phyloP scores from a whole-genome alignment of 1,140 invertebrate genomes.

The Psix sp. region DNA sequence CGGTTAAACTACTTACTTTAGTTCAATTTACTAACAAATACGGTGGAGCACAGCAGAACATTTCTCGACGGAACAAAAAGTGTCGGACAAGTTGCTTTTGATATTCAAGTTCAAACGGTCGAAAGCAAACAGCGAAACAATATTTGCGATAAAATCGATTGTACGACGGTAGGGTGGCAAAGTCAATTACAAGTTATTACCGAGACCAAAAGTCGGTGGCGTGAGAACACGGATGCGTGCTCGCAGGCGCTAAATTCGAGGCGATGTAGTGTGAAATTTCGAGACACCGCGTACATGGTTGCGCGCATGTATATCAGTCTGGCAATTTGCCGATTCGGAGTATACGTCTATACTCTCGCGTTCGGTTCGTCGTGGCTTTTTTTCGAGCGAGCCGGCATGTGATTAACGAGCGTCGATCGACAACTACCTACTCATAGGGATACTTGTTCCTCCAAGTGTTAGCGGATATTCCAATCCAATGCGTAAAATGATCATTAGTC shows the following conservation, averaged over 20 bases:
- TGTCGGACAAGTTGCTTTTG: too few species aligned
- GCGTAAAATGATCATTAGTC: slow-evolving; percentile 51
- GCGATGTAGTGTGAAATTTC: slow-evolving; percentile 47
- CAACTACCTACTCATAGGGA: slow-evolving; percentile 41
- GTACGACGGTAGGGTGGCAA: neutral
- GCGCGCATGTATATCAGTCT: slow-evolving; percentile 41
- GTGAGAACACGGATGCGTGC: too few species aligned
- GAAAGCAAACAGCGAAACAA: too few species aligned
- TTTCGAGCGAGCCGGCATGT: slow-evolving; percentile 37
- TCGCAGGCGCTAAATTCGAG: slow-evolving; percentile 17
- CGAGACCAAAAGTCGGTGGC: neutral
- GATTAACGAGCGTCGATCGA: slow-evolving; percentile 47
- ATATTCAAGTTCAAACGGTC: too few species aligned
- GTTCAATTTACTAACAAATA: too few species aligned
- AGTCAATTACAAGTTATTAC: slow-evolving; percentile 12
- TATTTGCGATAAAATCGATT: too few species aligned
- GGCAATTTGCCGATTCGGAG: slow-evolving; percentile 64
- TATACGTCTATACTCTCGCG: slow-evolving; percentile 46
- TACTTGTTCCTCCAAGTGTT: slow-evolving; percentile 43
- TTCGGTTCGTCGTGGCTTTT: slow-evolving; percentile 40
- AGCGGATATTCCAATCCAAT: slow-evolving; percentile 43
- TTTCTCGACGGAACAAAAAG: too few species aligned
- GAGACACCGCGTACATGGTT: slow-evolving; percentile 42
- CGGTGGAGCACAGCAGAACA: too few species aligned
- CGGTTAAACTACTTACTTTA: too few species aligned